Percentiles rank a stretch among this genome's conserved stretches.
Evolutionary conservation across 53 echinoderm and acorn worm species (phyloP).

Genomic region (Henricia sp.): DNA sequence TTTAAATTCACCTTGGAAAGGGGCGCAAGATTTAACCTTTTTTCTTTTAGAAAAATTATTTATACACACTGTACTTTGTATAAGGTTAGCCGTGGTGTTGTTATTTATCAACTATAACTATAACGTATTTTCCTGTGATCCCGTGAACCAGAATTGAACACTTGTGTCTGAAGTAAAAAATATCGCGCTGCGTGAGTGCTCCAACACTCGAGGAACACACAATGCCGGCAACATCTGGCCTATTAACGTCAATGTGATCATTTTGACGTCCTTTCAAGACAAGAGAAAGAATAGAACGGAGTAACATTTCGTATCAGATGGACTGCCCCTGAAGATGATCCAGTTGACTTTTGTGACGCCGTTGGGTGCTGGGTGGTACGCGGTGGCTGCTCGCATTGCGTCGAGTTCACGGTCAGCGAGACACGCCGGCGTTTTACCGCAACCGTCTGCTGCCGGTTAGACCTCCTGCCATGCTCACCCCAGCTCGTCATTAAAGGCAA

Average conservation of each 20-base stretch:
- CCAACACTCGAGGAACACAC: background rate
- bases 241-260: background rate
- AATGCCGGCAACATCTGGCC: conserved; percentile 3
- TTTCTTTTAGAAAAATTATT: no score
- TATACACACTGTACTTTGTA: no score
- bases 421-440: no score
- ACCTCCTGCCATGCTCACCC: no score
- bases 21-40: no score
- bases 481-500: no score
- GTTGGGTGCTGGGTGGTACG: conserved; percentile 32
- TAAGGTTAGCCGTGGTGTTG: no score
- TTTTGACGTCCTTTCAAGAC: background rate
- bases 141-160: no score
- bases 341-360: conserved; percentile 28
- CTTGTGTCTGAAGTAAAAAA: background rate
- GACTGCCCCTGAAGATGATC: conserved; percentile 9
- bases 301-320: conserved; percentile 38
- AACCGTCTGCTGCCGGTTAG: no score
- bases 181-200: background rate
- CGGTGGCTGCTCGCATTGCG: conserved; percentile 13
- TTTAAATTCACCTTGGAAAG: no score
- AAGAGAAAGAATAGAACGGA: background rate
- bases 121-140: no score
- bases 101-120: no score
- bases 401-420: conserved; percentile 26